Evolutionary conservation across 2,113 vertebrate genomes (phyloP), one percentile per base, ranked within the genome.

Genomic region (Camelus bactrianus): DNA sequence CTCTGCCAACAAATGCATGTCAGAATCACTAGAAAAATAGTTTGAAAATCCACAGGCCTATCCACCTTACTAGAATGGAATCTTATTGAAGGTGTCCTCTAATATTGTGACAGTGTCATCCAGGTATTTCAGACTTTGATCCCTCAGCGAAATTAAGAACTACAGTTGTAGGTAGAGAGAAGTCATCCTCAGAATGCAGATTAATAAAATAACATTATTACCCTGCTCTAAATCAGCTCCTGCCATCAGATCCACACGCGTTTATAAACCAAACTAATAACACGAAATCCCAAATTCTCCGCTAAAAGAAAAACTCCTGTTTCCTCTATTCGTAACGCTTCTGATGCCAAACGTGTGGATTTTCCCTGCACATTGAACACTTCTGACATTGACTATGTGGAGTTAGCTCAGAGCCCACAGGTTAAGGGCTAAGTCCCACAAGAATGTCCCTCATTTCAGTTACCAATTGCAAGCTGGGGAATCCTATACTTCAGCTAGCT

Each of bases 61-160:
- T 24, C 4, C 48, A 42, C n/a, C 50, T 10, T 22, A 50, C n/a
- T 65, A 42, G 46, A 84, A 79, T 52, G 26, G 2, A 54, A 72
- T 30, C 26, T 83, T 46, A 38, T 8, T 88, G 16, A 65, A 64
- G 10, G 52, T 58, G 22, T n/a, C 52, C 16, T 88, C 2, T 62
- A 42, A 89, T 56, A 65, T 30, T 76, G 73, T 84, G 52, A 50
- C 83, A 46, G 24, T 50, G 4, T 89, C 79, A 56, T 62, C 28
- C 77, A 52, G 22, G 17, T 42, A 69, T 72, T 69, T 72, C 60
- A 87, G 46, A 64, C 10, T 28, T n/a, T 42, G 32, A 15, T 2
- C 35, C 30, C 20, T 92, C 42, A 60, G 32, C 14, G 76, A 79
- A 95, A 58, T 58, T 93, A 30, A 93, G 89, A 96, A 38, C 48